These are phyloP conservation scores for Caloenas nicobarica DNA, from an alignment of 2,113 vertebrate species.

Conservation along the genomic window DNA sequence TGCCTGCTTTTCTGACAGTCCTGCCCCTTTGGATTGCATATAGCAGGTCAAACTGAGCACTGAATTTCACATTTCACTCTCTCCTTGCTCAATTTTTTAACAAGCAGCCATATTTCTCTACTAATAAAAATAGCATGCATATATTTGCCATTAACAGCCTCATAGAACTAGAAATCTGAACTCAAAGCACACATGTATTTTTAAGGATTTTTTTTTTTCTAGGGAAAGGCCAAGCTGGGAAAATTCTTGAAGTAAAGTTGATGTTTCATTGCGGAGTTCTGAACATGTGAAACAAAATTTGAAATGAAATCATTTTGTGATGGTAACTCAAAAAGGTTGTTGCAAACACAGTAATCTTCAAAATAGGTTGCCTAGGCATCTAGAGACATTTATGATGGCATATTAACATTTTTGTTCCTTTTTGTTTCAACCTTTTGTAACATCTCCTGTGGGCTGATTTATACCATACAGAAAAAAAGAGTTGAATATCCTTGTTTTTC, in stretches of 20 bases:
- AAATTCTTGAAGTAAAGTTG: background rate
- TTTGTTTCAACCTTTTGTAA: background rate
- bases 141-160: background rate
- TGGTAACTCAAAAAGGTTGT: background rate
- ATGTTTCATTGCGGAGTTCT: background rate
- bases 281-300: background rate
- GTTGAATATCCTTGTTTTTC: background rate
- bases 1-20: background rate
- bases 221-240: background rate
- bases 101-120: background rate
- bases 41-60: accelerated
- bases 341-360: background rate
- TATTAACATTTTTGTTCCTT: background rate
- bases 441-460: background rate
- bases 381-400: background rate
- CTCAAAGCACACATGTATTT: background rate
- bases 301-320: background rate
- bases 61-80: background rate
- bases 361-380: background rate
- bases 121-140: background rate
- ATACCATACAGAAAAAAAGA: background rate
- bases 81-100: accelerated
- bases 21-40: background rate
- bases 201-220: background rate
- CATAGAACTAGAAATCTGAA: background rate